A percentile compares a stretch with the other conserved stretches of the same genome.
Evolutionary conservation across 2,113 vertebrate species (phyloP).

Genomic region (Pao palembangensis): DNA sequence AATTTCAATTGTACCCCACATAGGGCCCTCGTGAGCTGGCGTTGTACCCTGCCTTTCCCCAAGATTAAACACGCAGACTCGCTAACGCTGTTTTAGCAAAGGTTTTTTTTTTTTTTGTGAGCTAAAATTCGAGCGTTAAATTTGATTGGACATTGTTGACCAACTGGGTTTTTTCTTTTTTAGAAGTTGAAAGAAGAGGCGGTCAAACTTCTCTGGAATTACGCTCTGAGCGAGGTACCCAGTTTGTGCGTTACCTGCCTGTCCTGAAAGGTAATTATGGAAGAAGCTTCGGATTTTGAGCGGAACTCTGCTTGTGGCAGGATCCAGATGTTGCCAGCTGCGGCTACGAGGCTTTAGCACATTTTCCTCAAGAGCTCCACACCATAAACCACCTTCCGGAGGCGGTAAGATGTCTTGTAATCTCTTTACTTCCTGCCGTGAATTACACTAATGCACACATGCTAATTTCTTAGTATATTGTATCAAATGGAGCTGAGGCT

Average conservation of each 20-base stretch:
- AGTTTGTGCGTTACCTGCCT: conserved; percentile 52
- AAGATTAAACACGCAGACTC: too few relatives aligned
- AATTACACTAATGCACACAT: neutral
- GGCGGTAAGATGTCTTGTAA: conserved; percentile 66
- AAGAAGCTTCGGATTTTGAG: too few relatives aligned
- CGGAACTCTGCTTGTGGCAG: conserved; percentile 61
- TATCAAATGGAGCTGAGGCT: too few relatives aligned
- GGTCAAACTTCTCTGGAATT: conserved; percentile 86
- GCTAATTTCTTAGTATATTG: too few relatives aligned
- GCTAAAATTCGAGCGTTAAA: too few relatives aligned
- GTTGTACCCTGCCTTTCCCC: too few relatives aligned
- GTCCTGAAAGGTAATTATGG: neutral
- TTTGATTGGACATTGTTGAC: too few relatives aligned
- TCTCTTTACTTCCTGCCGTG: neutral
- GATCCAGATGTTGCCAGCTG: conserved; percentile 79
- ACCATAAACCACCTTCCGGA: conserved; percentile 85
- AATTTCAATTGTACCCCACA: too few relatives aligned
- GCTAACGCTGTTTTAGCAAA: too few relatives aligned
- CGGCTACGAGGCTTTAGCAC: conserved; percentile 86
- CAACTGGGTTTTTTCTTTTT: conserved; percentile 10
- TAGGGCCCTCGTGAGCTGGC: too few relatives aligned
- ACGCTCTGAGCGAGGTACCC: conserved; percentile 81
- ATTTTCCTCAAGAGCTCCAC: conserved; percentile 79
- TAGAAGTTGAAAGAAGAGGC: conserved; percentile 89
- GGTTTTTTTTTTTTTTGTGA: too few relatives aligned